These are phyloP conservation scores for Loxodonta africana DNA, from an alignment of 2,113 vertebrate species.

Conservation along the genomic window DNA sequence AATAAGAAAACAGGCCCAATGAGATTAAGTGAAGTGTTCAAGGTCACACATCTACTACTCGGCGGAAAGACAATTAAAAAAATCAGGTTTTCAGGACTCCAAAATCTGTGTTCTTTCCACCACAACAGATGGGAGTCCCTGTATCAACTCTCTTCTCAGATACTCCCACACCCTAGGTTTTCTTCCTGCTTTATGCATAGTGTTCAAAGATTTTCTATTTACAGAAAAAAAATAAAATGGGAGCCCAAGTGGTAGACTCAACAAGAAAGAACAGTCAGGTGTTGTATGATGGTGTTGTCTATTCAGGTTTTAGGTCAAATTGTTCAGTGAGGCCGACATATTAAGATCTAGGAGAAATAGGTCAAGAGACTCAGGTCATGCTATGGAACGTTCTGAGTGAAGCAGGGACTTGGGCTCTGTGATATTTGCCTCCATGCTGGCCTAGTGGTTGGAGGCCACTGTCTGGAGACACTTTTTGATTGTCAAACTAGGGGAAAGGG, in stretches of 20 bases:
- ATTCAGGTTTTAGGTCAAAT: not conserved
- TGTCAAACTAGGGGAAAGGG: not conserved
- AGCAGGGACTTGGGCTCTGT: not conserved
- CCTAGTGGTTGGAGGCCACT: not conserved
- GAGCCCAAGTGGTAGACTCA: not conserved
- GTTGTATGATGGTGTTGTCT: not conserved
- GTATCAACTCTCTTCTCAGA: not conserved
- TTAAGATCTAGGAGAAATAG: not conserved
- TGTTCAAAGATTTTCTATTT: not conserved
- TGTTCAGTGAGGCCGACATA: not conserved
- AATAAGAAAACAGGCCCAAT: not conserved
- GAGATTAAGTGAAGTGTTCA: constrained; percentile 12
- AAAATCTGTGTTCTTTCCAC: not conserved
- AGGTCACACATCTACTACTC: not conserved
- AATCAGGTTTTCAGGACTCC: not conserved
- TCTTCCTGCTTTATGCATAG: not conserved
- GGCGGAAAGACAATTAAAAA: constrained; percentile 32
- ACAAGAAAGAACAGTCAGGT: not conserved
- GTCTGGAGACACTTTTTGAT: not conserved
- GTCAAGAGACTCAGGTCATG: not conserved
- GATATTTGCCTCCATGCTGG: not conserved
- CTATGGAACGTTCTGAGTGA: constrained; percentile 22
- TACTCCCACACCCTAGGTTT: not conserved
- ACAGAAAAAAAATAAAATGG: not conserved
- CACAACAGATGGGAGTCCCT: not conserved